phyloP scores from a whole-genome alignment of 2,888 invertebrate species.

The Serripes groenlandicus region DNA sequence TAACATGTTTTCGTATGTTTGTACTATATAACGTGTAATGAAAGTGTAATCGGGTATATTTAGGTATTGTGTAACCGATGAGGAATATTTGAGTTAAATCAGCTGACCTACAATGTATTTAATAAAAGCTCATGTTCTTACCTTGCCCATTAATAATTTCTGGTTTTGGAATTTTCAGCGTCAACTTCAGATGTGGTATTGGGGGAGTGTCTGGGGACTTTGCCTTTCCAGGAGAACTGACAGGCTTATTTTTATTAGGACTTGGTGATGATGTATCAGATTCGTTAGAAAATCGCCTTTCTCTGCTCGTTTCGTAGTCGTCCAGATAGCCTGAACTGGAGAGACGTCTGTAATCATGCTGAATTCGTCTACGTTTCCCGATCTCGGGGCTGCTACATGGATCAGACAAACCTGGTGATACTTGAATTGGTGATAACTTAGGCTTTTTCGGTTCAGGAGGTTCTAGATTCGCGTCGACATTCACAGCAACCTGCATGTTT shows the following conservation, averaged over 20 bases:
- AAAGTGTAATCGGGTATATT: too few relatives aligned
- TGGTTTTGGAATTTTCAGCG: conserved; percentile 58
- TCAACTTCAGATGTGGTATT: conserved; percentile 70
- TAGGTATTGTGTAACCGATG: too few relatives aligned
- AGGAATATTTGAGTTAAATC: too few relatives aligned
- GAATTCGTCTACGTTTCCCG: conserved; percentile 82
- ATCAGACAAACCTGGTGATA: conserved; percentile 54
- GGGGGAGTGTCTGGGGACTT: conserved; percentile 55
- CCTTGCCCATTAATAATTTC: conserved; percentile 41
- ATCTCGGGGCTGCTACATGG: conserved; percentile 79
- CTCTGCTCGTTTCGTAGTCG: conserved; percentile 82
- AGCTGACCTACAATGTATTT: too few relatives aligned
- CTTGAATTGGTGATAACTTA: conserved; percentile 66
- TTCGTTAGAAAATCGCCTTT: conserved; percentile 78
- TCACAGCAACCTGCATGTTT: conserved; percentile 21
- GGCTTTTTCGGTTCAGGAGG: conserved; percentile 74
- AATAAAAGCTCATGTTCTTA: not conserved
- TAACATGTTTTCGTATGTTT: too few relatives aligned
- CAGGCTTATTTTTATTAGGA: conserved; percentile 62
- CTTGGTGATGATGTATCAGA: conserved; percentile 74
- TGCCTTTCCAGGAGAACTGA: conserved; percentile 57
- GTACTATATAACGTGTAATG: too few relatives aligned
- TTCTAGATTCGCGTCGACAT: conserved; percentile 39
- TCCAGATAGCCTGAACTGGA: conserved; percentile 86
- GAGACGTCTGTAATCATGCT: conserved; percentile 85